Percentiles rank a stretch among this genome's conserved stretches.
phyloP scores from a whole-genome alignment of 2,113 vertebrate species.

The Leucosticte australis region DNA sequence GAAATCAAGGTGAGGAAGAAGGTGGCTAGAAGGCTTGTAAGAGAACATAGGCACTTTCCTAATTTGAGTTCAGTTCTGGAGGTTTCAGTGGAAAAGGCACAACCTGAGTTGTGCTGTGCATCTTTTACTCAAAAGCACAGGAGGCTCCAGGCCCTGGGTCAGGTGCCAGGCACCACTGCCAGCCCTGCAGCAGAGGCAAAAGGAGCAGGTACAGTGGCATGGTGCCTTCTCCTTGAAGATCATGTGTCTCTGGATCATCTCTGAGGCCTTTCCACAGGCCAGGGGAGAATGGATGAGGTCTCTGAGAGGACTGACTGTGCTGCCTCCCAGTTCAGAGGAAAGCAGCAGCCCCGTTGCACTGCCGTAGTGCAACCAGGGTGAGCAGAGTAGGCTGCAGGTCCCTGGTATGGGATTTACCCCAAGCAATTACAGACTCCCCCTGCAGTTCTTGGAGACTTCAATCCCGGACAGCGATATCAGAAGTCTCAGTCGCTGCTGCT shows the following conservation, averaged over 20 bases:
- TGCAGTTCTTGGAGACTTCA: not conserved
- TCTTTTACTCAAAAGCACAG: not conserved
- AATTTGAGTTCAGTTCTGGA: not conserved
- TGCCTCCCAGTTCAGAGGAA: not conserved
- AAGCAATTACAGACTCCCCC: not conserved
- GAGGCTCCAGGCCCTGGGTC: rapidly evolving
- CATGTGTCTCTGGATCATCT: not conserved
- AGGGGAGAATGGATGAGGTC: not conserved
- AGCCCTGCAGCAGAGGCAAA: not conserved
- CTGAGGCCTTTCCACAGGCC: not conserved
- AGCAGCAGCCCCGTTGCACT: not conserved
- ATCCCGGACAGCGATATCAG: rapidly evolving
- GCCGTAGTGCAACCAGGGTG: not conserved
- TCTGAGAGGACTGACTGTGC: not conserved
- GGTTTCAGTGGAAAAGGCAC: not conserved
- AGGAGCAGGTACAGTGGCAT: not conserved
- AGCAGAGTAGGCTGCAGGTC: not conserved
- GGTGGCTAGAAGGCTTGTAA: not conserved
- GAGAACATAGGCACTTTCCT: not conserved
- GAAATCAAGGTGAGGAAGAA: slow-evolving; percentile 36
- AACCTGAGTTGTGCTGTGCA: not conserved
- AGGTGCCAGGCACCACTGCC: rapidly evolving
- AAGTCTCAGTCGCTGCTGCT: not conserved
- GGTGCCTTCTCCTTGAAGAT: not conserved
- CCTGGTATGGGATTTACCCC: not conserved